phyloP scores from a whole-genome alignment of 2,797 vertebrate genomes.

The Xiphophorus birchmanni region DNA sequence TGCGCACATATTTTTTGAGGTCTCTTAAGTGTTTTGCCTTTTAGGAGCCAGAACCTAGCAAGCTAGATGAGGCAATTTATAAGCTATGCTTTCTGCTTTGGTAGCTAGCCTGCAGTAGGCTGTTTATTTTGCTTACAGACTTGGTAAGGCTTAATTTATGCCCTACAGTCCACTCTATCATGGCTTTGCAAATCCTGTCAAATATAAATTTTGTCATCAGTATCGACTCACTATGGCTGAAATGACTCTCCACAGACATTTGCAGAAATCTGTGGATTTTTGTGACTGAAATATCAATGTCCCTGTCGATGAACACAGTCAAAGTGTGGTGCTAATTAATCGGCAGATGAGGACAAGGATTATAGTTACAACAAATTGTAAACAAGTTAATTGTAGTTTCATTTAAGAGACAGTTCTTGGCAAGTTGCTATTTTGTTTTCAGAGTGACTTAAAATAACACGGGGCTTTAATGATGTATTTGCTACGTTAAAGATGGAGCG shows the following conservation, averaged over 20 bases:
- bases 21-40: background rate
- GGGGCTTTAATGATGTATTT: conserved; percentile 17
- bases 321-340: background rate
- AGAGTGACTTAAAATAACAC: background rate
- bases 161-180: background rate
- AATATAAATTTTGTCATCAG: background rate
- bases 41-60: background rate
- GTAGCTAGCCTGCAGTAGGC: background rate
- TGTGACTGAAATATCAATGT: background rate
- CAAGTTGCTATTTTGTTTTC: conserved; percentile 5
- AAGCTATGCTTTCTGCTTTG: background rate
- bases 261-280: background rate
- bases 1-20: background rate
- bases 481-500: conserved; percentile 16
- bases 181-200: background rate
- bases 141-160: background rate
- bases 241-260: background rate
- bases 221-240: background rate
- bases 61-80: background rate
- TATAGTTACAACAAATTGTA: background rate
- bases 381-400: background rate
- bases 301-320: background rate
- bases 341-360: background rate
- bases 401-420: conserved; percentile 1
- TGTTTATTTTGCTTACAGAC: background rate